Conservation (phyloP, 2,888 invertebrate species). For the Oligia strigilis region DNA sequence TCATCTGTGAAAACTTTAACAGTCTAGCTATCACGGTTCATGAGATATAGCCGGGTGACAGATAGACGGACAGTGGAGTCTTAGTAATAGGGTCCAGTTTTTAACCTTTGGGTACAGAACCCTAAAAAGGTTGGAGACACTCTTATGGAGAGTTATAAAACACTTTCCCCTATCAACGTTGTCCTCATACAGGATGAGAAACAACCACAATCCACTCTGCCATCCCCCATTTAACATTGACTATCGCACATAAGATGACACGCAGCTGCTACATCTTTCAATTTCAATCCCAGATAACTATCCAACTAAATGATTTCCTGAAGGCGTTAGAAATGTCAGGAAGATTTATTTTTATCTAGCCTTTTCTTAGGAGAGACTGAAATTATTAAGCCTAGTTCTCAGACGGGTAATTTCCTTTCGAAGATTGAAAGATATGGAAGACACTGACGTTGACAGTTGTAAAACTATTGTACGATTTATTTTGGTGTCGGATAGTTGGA, state of each 20-base stretch:
- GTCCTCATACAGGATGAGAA: conserved; percentile 1
- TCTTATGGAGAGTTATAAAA: background rate
- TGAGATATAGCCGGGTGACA: too few species aligned
- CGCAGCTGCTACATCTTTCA: conserved; percentile 33
- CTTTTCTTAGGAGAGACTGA: conserved; percentile 20
- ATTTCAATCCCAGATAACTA: conserved; percentile 20
- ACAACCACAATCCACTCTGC: conserved; percentile 3
- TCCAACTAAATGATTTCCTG: conserved; percentile 44
- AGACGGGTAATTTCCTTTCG: conserved; percentile 2
- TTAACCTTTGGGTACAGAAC: too few species aligned
- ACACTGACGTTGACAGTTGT: conserved; percentile 5
- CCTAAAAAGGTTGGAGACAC: background rate
- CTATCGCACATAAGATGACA: conserved; percentile 13
- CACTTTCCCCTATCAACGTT: background rate
- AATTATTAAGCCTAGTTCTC: conserved; percentile 28
- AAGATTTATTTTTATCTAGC: conserved; percentile 34
- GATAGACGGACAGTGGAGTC: too few species aligned
- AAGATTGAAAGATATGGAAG: conserved; percentile 11
- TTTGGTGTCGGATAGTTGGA: background rate
- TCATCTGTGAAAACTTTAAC: too few species aligned
- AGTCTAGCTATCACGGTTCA: too few species aligned
- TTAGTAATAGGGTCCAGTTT: too few species aligned
- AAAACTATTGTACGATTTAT: background rate
- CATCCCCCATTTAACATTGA: conserved; percentile 7
- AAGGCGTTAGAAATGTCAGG: conserved; percentile 24